A percentile compares a stretch with the other conserved stretches of the same genome.
Evolutionary conservation across 2,113 vertebrate genomes (phyloP).

Genomic region (Burhinus bistriatus): DNA sequence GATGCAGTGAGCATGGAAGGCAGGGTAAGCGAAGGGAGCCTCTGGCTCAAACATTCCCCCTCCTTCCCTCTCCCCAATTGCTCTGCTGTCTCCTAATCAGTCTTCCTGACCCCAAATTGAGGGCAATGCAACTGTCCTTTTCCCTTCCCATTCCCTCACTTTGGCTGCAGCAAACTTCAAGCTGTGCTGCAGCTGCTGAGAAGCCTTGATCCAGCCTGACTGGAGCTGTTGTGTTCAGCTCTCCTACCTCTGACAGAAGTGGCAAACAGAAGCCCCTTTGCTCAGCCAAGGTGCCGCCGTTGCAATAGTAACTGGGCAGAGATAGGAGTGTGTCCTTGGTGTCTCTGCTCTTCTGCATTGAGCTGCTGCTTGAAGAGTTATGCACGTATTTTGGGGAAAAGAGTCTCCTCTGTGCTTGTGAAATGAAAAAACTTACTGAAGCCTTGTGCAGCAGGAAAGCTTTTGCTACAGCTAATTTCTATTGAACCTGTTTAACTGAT

Average conservation of each 20-base stretch:
- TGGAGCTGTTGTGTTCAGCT: background rate
- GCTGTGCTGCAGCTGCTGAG: background rate
- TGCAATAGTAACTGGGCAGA: background rate
- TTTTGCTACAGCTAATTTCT: background rate
- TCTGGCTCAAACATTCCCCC: background rate
- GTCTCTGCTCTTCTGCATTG: background rate
- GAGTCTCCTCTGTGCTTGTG: background rate
- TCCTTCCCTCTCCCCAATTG: background rate
- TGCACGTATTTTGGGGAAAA: background rate
- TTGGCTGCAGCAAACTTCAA: background rate
- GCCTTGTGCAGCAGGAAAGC: background rate
- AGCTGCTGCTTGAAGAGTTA: background rate
- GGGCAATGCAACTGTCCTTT: background rate
- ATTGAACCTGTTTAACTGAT: background rate
- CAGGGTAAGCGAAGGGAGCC: background rate
- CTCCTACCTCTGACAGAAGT: background rate
- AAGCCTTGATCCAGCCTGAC: background rate
- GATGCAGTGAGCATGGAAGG: background rate
- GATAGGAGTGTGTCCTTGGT: background rate
- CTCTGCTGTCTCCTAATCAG: background rate
- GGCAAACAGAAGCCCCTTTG: background rate
- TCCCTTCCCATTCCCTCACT: background rate
- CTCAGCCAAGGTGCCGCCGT: background rate
- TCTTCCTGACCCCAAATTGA: background rate
- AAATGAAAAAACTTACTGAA: background rate